Evolutionary conservation across 2,888 invertebrate species (phyloP).

Genomic region (Villa cingulata): DNA sequence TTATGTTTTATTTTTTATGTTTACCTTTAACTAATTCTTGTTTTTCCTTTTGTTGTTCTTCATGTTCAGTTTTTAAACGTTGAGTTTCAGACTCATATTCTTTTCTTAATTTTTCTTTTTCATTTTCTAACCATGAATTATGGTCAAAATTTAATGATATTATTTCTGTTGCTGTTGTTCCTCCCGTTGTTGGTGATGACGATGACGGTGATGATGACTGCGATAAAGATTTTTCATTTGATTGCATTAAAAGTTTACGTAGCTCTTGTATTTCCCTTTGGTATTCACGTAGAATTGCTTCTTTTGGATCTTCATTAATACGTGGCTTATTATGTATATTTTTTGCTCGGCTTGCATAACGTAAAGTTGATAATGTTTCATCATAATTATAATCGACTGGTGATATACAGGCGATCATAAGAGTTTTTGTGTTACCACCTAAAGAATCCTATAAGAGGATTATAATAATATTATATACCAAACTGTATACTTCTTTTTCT

Average conservation of each 20-base stretch:
- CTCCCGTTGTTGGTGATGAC: background rate
- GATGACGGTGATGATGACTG: background rate
- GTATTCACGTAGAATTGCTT: constrained; percentile 69
- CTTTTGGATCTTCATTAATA: constrained; percentile 84
- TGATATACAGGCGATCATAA: constrained; percentile 78
- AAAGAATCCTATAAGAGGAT: constrained; percentile 47
- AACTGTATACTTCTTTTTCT: too few relatives aligned
- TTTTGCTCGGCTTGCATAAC: constrained; percentile 75
- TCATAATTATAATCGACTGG: constrained; percentile 73
- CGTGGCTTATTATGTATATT: constrained; percentile 74
- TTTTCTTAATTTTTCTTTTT: constrained; percentile 26
- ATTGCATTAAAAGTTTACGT: constrained; percentile 18
- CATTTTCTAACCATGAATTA: constrained; percentile 37
- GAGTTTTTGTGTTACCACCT: constrained; percentile 76
- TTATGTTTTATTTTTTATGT: background rate
- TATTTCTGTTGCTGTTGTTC: background rate
- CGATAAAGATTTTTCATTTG: constrained; percentile 4
- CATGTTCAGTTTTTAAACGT: constrained; percentile 28
- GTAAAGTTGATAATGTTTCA: constrained; percentile 66
- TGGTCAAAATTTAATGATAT: background rate
- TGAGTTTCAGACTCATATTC: constrained; percentile 33
- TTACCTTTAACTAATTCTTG: constrained; percentile 19
- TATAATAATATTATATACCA: background rate
- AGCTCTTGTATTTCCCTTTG: constrained; percentile 70
- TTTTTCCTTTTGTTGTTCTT: constrained; percentile 20